A percentile compares a stretch with the other conserved stretches of the same genome.
These are phyloP conservation scores for Chloroceryle amazona DNA, from an alignment of 2,797 vertebrate species.

Conservation along the genomic window DNA sequence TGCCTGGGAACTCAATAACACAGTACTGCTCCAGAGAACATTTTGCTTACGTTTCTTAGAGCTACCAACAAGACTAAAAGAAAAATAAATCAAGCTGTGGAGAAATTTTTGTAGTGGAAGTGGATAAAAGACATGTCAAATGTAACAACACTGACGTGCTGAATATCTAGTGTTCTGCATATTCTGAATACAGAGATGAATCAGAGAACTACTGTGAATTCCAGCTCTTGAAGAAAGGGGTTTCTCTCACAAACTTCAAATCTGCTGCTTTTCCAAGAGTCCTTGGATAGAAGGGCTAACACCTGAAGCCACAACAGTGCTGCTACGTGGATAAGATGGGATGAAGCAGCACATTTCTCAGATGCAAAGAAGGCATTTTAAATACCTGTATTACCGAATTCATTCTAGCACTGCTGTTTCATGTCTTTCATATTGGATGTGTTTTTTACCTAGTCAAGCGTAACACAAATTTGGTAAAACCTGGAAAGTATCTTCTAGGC, in stretches of 20 bases:
- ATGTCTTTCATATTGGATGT: accelerated
- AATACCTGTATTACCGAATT: neutral
- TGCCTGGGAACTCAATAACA: neutral
- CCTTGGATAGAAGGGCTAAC: neutral
- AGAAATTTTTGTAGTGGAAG: neutral
- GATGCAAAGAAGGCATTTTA: neutral
- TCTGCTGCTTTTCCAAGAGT: neutral
- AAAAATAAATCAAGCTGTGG: neutral
- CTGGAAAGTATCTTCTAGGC: neutral
- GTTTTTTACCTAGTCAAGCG: neutral
- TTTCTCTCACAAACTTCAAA: neutral
- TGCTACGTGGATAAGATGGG: neutral
- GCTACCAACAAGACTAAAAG: neutral
- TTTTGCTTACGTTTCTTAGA: neutral
- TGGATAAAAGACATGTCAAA: neutral
- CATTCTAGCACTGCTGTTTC: neutral
- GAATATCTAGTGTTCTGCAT: neutral
- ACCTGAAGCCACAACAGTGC: neutral
- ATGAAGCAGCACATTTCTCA: neutral
- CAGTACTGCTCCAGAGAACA: neutral
- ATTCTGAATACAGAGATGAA: neutral
- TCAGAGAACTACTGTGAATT: neutral
- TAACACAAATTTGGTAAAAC: neutral
- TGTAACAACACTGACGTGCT: accelerated
- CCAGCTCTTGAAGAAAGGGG: neutral